These are phyloP conservation scores for Brassicogethes aeneus DNA, from an alignment of 2,888 invertebrate genomes.

Conservation along the genomic window DNA sequence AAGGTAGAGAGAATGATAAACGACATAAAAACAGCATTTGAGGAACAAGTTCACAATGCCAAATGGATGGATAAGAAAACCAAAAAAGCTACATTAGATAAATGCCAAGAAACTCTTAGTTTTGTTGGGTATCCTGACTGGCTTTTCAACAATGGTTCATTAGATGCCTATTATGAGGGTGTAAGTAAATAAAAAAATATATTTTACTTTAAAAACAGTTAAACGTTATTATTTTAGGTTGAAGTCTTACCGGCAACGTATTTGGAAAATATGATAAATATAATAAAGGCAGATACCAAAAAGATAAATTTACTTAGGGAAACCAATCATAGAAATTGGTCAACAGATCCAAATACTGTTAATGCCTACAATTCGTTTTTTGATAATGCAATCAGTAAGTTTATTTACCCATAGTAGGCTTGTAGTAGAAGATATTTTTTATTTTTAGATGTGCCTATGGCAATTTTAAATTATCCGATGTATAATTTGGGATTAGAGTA, in stretches of 20 bases:
- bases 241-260: slow-evolving; percentile 50
- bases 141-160: slow-evolving; percentile 54
- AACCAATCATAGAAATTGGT: slow-evolving; percentile 57
- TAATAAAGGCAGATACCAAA: slow-evolving; percentile 47
- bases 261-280: slow-evolving; percentile 60
- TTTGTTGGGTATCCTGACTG: slow-evolving; percentile 73
- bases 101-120: slow-evolving; percentile 63
- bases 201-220: background rate
- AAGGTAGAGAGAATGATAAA: slow-evolving; percentile 62
- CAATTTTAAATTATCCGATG: slow-evolving; percentile 76
- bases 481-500: slow-evolving; percentile 78
- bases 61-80: slow-evolving; percentile 73
- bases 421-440: background rate
- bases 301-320: slow-evolving; percentile 48
- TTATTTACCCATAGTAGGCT: slow-evolving; percentile 1
- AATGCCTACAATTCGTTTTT: slow-evolving; percentile 75
- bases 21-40: slow-evolving; percentile 64
- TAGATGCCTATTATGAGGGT: slow-evolving; percentile 60
- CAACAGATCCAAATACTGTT: slow-evolving; percentile 67
- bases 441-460: slow-evolving; percentile 67
- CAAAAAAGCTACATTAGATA: slow-evolving; percentile 63
- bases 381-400: slow-evolving; percentile 72
- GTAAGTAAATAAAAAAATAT: slow-evolving; percentile 34
- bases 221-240: slow-evolving; percentile 37
- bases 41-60: slow-evolving; percentile 51